Conservation (phyloP, 2,888 invertebrate species). For the Perizoma flavofasciatum region DNA sequence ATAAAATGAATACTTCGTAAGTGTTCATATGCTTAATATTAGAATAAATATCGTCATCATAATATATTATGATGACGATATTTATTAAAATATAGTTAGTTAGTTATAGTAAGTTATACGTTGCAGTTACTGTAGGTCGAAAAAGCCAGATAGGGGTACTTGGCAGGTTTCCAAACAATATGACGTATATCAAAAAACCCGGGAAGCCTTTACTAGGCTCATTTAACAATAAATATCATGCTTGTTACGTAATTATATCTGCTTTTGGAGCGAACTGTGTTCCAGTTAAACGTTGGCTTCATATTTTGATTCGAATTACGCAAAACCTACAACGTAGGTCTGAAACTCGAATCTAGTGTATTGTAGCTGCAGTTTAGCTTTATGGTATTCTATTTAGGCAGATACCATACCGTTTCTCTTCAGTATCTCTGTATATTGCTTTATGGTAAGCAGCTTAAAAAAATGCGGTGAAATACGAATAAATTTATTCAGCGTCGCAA, state of each 20-base stretch:
- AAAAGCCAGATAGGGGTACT: conserved; percentile 52
- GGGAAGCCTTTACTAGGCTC: conserved; percentile 41
- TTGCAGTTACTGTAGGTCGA: conserved; percentile 41
- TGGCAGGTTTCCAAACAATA: conserved; percentile 63
- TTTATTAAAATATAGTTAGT: too few relatives aligned
- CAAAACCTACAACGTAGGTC: too few relatives aligned
- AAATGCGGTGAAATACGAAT: conserved; percentile 65
- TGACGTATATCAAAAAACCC: conserved; percentile 53
- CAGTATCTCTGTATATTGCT: conserved; percentile 47
- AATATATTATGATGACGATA: too few relatives aligned
- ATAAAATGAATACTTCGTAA: too few relatives aligned
- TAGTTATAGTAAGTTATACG: conserved; percentile 37
- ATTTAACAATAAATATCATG: conserved; percentile 38
- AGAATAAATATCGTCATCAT: too few relatives aligned
- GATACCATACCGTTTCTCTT: conserved; percentile 21
- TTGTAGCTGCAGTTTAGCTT: too few relatives aligned
- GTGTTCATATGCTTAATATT: too few relatives aligned
- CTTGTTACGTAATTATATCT: conserved; percentile 27
- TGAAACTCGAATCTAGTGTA: too few relatives aligned
- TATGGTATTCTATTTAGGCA: too few relatives aligned
- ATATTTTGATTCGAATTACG: conserved; percentile 4
- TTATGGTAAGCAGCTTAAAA: conserved; percentile 60
- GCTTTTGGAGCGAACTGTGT: conserved; percentile 10
- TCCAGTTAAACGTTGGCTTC: conserved; percentile 13
- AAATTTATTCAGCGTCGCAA: conserved; percentile 76